Base-by-base conservation (phyloP, 2,113 vertebrate species). In the Ptilorrhoa leucosticta region DNA sequence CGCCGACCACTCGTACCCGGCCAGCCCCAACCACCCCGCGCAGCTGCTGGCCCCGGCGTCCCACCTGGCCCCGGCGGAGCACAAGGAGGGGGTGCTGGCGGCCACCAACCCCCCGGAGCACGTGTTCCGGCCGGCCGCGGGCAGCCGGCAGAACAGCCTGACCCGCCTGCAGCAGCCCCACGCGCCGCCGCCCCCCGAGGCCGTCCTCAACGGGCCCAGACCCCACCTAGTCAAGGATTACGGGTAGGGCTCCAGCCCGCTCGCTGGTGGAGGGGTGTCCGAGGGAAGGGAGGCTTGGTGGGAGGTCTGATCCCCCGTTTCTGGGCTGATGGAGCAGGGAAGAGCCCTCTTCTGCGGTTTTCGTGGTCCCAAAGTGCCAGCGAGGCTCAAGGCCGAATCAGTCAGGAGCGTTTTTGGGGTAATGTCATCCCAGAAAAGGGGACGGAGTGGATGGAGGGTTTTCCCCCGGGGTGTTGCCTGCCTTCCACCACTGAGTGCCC, bases 201-300 rank as follows among this genome's bases (percentile, higher is more conserved):
- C 98, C 0, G 97, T 98, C 18, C 98, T 99, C 40, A 99, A 99
- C 3, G 99, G 99, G n/a, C 99, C 99, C 0, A 97, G 98, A 35
- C 98, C 98, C 48, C 98, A 98, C 93, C 96, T 98, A 0, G 95
- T 98, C 80, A 99, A 99, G 96, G 99, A 99, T 50, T 99, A 98
- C 91, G 97, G 99, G 96, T 98, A 98, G 83, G 64, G 61, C 66
- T 63, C 11, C 47, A 42, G 27, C n/a, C 93, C 19, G 24, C 47
- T 26, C 1, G 11, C 15, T 11, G 3, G 1, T 1, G 6, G 23
- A 75, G 42, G 35, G 76, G 18, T 40, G 50, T 12, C 11, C 40
- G 1, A 28, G 26, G 33, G 33, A 21, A 48, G 39, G 18, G 66
- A 17, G 35, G 16, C 5, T 44, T 17, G 20, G 13, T 26, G 15